These are phyloP conservation scores for Stigmatopora argus DNA, from an alignment of 2,113 vertebrate species.

Conservation along the genomic window DNA sequence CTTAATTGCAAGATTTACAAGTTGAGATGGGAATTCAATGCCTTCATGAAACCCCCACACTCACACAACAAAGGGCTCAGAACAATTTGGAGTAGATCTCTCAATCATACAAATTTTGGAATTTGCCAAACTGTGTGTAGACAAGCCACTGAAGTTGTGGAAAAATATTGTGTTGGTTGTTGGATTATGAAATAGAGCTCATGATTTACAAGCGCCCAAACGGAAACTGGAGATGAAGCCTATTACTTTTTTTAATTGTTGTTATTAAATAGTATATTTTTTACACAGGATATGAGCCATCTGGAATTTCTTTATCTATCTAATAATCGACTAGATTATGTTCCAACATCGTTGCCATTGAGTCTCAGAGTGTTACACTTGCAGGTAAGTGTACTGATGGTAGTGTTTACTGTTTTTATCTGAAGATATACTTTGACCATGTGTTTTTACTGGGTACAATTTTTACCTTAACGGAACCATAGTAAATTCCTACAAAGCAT, in stretches of 20 bases:
- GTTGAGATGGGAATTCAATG: background rate
- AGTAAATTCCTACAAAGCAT: background rate
- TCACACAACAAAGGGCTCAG: too few species aligned
- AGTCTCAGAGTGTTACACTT: constrained; percentile 75
- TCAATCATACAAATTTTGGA: too few species aligned
- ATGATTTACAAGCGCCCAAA: too few species aligned
- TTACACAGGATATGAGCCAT: constrained; percentile 69
- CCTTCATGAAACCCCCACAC: too few species aligned
- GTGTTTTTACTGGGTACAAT: background rate
- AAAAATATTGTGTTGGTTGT: too few species aligned
- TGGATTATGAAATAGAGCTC: too few species aligned
- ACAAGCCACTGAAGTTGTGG: too few species aligned
- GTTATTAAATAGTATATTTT: background rate
- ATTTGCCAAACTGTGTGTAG: too few species aligned
- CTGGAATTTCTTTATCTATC: constrained; percentile 79
- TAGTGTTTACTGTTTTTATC: background rate
- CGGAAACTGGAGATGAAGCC: too few species aligned
- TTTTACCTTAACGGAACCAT: background rate
- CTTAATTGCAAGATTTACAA: background rate
- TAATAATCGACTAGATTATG: constrained; percentile 71
- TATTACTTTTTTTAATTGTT: background rate
- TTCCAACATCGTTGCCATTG: constrained; percentile 69
- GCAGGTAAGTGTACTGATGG: constrained; percentile 60
- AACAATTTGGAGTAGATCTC: too few species aligned
- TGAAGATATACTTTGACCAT: background rate